phyloP scores from a whole-genome alignment of 2,113 vertebrate species.

The Indri indri region DNA sequence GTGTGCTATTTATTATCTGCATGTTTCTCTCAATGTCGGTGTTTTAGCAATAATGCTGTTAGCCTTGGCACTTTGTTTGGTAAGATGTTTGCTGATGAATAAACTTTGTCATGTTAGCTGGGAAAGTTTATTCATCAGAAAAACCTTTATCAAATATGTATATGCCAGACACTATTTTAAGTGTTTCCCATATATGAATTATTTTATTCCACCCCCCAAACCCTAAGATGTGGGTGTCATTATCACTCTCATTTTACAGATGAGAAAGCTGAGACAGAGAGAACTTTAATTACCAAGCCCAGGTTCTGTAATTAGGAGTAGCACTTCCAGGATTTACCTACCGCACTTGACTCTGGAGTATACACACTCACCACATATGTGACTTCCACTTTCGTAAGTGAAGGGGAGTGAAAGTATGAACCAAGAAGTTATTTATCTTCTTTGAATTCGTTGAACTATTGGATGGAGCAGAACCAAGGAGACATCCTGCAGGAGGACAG shows the following conservation, averaged over 20 bases:
- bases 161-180: not conserved
- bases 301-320: not conserved
- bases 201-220: not conserved
- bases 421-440: not conserved
- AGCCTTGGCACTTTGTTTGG: not conserved
- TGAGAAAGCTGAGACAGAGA: not conserved
- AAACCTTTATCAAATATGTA: not conserved
- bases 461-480: not conserved
- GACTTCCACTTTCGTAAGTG: not conserved
- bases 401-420: not conserved
- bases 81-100: not conserved
- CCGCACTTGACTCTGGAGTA: fast-evolving
- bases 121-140: slow-evolving; percentile 21
- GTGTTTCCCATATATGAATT: not conserved
- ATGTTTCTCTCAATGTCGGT: not conserved
- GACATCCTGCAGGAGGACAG: not conserved
- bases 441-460: not conserved
- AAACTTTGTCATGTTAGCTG: not conserved
- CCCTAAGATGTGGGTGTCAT: not conserved
- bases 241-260: not conserved
- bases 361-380: fast-evolving
- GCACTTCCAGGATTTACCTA: not conserved
- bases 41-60: slow-evolving; percentile 18
- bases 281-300: not conserved
- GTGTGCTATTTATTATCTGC: not conserved